Conservation (phyloP, 2,888 invertebrate species). For the Ceramica pisi region DNA sequence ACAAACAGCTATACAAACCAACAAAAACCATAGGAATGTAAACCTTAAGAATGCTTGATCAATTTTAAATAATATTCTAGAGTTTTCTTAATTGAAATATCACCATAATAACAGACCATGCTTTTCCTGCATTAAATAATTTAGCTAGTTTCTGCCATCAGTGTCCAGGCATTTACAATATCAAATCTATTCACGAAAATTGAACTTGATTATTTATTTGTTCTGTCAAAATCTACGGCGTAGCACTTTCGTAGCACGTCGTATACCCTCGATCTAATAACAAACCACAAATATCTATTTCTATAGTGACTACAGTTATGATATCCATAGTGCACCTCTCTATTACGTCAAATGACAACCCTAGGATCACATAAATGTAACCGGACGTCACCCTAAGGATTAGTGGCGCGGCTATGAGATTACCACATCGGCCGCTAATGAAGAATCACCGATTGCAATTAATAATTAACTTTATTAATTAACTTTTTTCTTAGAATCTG, state of each 20-base stretch:
- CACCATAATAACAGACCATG: background rate
- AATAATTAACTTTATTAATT: conserved; percentile 74
- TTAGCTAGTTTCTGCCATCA: too few species aligned
- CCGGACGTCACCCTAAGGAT: conserved; percentile 90
- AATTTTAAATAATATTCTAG: background rate
- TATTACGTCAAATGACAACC: conserved; percentile 73
- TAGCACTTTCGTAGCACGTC: conserved; percentile 25
- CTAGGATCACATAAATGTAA: conserved; percentile 82
- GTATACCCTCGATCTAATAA: background rate
- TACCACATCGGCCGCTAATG: conserved; percentile 90
- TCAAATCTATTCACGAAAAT: too few species aligned
- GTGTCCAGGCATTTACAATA: too few species aligned
- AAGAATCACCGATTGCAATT: conserved; percentile 88
- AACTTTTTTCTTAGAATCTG: background rate
- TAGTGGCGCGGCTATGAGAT: conserved; percentile 89
- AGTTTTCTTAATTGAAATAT: background rate
- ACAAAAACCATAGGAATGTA: background rate
- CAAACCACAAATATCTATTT: background rate
- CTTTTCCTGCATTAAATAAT: too few species aligned
- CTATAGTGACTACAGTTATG: background rate
- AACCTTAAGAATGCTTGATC: background rate
- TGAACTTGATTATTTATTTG: too few species aligned
- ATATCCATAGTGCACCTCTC: background rate
- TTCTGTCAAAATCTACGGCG: background rate
- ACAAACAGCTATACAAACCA: too few species aligned